Evolutionary conservation across 2,113 vertebrate species (phyloP).

Genomic region (Triplophysa tibetana): DNA sequence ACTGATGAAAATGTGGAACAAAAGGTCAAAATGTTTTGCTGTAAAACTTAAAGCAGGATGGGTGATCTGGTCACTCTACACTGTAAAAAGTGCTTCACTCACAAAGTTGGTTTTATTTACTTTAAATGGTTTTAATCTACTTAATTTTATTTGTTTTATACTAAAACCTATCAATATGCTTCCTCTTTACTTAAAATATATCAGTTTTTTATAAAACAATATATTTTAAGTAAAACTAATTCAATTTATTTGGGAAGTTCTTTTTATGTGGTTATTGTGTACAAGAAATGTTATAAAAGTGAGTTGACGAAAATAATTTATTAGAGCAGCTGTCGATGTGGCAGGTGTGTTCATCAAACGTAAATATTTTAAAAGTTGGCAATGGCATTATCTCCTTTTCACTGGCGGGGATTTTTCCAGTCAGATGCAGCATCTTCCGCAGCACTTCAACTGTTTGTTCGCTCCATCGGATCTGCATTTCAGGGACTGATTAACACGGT

Average conservation of each 20-base stretch:
- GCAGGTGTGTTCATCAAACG: constrained; percentile 2
- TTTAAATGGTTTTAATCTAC: constrained; percentile 9
- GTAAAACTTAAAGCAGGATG: too few relatives aligned
- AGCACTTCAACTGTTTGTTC: not conserved
- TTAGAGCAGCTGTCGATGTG: not conserved
- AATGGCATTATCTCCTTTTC: not conserved
- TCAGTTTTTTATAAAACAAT: not conserved
- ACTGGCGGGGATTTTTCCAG: not conserved
- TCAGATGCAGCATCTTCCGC: not conserved
- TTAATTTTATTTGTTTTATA: constrained; percentile 6
- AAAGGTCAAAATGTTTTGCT: too few relatives aligned
- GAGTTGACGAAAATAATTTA: not conserved
- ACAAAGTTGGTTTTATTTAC: constrained; percentile 22
- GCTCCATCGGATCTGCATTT: not conserved
- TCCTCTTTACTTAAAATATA: constrained; percentile 14
- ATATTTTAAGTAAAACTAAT: not conserved
- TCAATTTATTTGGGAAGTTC: not conserved
- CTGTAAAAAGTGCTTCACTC: not conserved
- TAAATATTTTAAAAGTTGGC: not conserved
- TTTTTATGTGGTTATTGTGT: not conserved
- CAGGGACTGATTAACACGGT: constrained; percentile 8
- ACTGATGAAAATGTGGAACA: too few relatives aligned
- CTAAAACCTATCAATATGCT: not conserved
- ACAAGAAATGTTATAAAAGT: not conserved
- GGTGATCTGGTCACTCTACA: too few relatives aligned